phyloP scores from a whole-genome alignment of 1,140 invertebrate genomes.

The Cotesia chilonis region DNA sequence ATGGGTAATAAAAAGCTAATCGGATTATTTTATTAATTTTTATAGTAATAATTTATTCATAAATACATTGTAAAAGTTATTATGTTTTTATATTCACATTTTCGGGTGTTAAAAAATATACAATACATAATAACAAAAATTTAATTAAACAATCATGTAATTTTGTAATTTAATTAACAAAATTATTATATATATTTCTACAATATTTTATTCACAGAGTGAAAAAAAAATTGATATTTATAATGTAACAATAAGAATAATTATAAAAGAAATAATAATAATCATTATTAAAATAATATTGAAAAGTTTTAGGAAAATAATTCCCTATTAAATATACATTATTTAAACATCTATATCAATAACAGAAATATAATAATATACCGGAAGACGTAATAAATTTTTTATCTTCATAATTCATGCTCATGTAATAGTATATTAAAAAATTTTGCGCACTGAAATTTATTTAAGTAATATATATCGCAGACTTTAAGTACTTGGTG shows the following conservation, averaged over 20 bases:
- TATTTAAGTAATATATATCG: neutral
- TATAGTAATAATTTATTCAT: constrained; percentile 54
- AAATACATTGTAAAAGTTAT: constrained; percentile 49
- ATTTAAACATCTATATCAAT: neutral
- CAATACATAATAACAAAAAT: neutral
- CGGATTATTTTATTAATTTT: neutral
- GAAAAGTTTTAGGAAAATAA: neutral
- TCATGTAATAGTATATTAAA: neutral
- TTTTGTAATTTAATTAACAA: too few species aligned
- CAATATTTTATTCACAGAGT: too few species aligned
- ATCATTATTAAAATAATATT: neutral
- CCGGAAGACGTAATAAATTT: constrained; percentile 12
- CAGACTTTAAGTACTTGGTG: neutral
- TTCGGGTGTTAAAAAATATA: constrained; percentile 16
- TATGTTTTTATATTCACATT: constrained; percentile 39
- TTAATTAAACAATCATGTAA: too few species aligned
- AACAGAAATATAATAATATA: constrained; percentile 18
- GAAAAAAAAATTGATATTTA: too few species aligned
- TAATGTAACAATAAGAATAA: too few species aligned
- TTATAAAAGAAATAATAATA: too few species aligned
- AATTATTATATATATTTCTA: too few species aligned
- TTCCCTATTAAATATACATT: neutral
- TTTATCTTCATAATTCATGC: neutral
- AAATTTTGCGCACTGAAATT: constrained; percentile 1
- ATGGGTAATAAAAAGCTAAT: too few species aligned